Evolutionary conservation across 2,888 invertebrate species (phyloP).

Genomic region (Drosophila stalkeri): DNA sequence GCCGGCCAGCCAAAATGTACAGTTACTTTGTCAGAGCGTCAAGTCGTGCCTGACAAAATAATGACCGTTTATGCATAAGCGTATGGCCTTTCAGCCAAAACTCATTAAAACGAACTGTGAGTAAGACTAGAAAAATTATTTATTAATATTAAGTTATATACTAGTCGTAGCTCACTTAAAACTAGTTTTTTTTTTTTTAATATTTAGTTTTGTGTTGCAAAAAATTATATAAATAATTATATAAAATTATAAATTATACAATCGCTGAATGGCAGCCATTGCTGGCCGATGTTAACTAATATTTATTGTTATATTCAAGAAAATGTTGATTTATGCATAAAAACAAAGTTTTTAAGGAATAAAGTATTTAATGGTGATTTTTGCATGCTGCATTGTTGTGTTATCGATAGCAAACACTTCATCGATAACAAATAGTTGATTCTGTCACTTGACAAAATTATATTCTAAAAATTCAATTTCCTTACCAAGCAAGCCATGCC

Average conservation of each 20-base stretch:
- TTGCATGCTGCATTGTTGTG: too few relatives aligned
- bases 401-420: background rate
- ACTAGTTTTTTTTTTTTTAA: background rate
- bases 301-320: too few relatives aligned
- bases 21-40: slow-evolving; percentile 69
- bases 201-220: background rate
- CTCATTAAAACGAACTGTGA: slow-evolving; percentile 33
- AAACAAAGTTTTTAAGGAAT: too few relatives aligned
- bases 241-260: background rate
- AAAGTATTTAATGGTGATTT: background rate
- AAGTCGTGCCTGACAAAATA: slow-evolving; percentile 73
- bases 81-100: slow-evolving; percentile 46
- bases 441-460: background rate
- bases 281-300: too few relatives aligned
- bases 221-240: background rate
- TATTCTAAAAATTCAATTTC: background rate
- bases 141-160: background rate
- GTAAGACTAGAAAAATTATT: background rate
- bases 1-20: slow-evolving; percentile 67
- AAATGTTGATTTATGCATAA: too few relatives aligned
- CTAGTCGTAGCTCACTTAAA: background rate
- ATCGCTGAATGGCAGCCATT: too few relatives aligned
- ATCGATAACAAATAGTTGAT: background rate
- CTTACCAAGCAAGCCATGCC: background rate
- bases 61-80: slow-evolving; percentile 66